Percentiles rank a stretch among this genome's conserved stretches.
phyloP scores from a whole-genome alignment of 2,113 vertebrate genomes.

The Hippocampus barbouri region DNA sequence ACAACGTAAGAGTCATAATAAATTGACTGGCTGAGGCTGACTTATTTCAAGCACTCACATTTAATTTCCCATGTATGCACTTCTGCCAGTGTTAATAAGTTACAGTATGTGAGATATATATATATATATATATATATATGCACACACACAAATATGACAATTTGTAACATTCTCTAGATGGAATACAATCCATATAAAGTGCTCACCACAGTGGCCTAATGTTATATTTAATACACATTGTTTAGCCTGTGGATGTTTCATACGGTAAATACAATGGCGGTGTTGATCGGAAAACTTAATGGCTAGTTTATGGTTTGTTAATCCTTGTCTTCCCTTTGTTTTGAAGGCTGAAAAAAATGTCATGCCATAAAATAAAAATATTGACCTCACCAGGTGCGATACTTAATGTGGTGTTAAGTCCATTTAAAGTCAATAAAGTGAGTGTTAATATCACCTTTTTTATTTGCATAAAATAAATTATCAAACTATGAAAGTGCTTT shows the following conservation, averaged over 20 bases:
- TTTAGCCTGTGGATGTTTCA: not conserved
- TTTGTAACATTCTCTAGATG: not conserved
- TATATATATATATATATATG: no score
- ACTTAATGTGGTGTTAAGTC: not conserved
- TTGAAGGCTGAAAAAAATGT: not conserved
- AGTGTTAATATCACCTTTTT: conserved; percentile 69
- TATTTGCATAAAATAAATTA: conserved; percentile 68
- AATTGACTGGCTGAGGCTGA: not conserved
- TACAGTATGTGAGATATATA: not conserved
- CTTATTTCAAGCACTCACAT: not conserved
- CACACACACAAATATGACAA: no score
- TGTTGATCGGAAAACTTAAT: conserved; percentile 31
- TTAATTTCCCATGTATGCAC: not conserved
- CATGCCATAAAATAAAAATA: conserved; percentile 36
- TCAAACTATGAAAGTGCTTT: conserved; percentile 55
- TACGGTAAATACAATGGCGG: not conserved
- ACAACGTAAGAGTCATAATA: not conserved
- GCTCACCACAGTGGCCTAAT: conserved; percentile 85
- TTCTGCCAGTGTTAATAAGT: not conserved
- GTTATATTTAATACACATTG: conserved; percentile 20
- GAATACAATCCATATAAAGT: conserved; percentile 64
- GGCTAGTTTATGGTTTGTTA: not conserved
- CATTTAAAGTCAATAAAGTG: not conserved
- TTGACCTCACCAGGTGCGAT: not conserved
- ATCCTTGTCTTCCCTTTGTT: not conserved